Percentiles rank a stretch among this genome's conserved stretches.
Conservation (phyloP, 2,113 vertebrate genomes). For the Gadus macrocephalus region DNA sequence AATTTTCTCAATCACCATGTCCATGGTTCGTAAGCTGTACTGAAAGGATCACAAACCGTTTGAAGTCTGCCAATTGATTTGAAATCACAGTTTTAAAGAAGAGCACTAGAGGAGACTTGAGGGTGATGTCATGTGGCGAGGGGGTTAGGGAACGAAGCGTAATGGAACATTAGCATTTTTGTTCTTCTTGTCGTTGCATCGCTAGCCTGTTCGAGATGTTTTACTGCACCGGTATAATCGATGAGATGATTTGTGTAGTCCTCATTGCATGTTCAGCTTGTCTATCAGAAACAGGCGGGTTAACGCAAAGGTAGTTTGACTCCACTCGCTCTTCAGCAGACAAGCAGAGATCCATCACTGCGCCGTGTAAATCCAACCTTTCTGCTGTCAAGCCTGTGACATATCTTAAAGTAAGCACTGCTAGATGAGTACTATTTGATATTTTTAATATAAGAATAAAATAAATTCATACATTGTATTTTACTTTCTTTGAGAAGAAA, state of each 20-base stretch:
- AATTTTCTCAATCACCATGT: conserved; percentile 55
- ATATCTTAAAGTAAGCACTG: conserved; percentile 71
- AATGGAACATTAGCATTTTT: conserved; percentile 47
- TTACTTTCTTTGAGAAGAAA: conserved; percentile 70
- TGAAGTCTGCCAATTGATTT: conserved; percentile 49
- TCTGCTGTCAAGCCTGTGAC: conserved; percentile 67
- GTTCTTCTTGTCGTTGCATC: conserved; percentile 55
- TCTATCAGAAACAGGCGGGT: conserved; percentile 53
- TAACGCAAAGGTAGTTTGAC: conserved; percentile 53
- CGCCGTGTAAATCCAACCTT: conserved; percentile 56
- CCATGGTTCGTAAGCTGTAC: conserved; percentile 62
- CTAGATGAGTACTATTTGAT: conserved; percentile 74
- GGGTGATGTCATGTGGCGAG: conserved; percentile 16
- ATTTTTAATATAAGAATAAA: conserved; percentile 78
- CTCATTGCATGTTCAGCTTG: conserved; percentile 75
- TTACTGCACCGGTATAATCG: conserved; percentile 62
- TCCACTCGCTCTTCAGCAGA: conserved; percentile 27
- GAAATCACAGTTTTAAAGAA: conserved; percentile 50
- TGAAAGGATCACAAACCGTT: conserved; percentile 45
- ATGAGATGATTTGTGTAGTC: conserved; percentile 65
- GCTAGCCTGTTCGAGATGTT: conserved; percentile 63
- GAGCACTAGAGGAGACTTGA: conserved; percentile 36
- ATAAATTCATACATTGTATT: conserved; percentile 68
- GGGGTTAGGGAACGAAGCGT: conserved; percentile 17
- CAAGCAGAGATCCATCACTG: conserved; percentile 30